Evolutionary conservation across 2,797 vertebrate genomes (phyloP).

Genomic region (Coregonus suidteri): DNA sequence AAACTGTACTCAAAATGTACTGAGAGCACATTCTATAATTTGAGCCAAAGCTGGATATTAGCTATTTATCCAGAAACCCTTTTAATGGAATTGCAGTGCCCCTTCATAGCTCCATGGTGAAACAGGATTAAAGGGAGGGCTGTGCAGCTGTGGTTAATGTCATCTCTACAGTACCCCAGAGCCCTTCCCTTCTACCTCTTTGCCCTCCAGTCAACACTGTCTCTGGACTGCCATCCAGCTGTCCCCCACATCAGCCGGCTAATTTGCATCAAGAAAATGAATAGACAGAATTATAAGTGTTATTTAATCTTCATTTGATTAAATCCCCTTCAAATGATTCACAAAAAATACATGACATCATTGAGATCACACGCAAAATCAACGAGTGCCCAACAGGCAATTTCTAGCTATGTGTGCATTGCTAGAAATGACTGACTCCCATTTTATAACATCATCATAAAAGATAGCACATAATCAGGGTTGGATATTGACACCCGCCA

Average conservation of each 20-base stretch:
- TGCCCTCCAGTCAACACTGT: too few relatives aligned
- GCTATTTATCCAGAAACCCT: slow-evolving; percentile 11
- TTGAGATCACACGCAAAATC: too few relatives aligned
- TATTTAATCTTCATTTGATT: slow-evolving; percentile 5
- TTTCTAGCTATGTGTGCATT: background rate
- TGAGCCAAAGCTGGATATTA: background rate
- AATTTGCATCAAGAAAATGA: background rate
- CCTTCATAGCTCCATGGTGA: slow-evolving; percentile 13
- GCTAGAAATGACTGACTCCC: background rate
- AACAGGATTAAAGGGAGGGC: slow-evolving; percentile 16
- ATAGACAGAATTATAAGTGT: slow-evolving; percentile 1
- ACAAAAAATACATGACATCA: too few relatives aligned
- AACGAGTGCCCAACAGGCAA: too few relatives aligned
- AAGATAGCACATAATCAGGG: background rate
- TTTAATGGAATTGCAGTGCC: slow-evolving; percentile 6
- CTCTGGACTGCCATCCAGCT: slow-evolving; percentile 9
- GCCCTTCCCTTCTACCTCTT: too few relatives aligned
- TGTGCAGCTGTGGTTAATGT: background rate
- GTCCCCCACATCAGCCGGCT: background rate
- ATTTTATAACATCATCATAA: background rate
- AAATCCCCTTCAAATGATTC: background rate
- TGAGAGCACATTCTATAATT: background rate
- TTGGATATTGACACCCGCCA: too few relatives aligned
- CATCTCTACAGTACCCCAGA: too few relatives aligned
- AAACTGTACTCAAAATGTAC: too few relatives aligned